phyloP scores from a whole-genome alignment of 2,888 invertebrate species.

The Anoncus sp. region DNA sequence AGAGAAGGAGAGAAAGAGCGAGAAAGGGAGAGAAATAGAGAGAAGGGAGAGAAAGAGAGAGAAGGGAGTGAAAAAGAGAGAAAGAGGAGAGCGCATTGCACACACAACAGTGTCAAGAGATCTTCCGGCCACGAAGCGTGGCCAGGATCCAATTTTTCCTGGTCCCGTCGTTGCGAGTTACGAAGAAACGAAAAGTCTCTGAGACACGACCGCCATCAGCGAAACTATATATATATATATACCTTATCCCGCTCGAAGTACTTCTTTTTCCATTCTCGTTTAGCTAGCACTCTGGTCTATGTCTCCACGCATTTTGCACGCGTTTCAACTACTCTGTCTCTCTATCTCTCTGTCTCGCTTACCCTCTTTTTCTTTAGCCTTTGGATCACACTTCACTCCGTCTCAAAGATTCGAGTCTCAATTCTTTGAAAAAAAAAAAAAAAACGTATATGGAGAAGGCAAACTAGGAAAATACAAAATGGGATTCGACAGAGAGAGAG shows the following conservation, averaged over 20 bases:
- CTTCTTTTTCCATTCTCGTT: constrained; percentile 36
- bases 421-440: not conserved
- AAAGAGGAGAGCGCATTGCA: constrained; percentile 56
- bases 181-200: constrained; percentile 73
- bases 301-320: constrained; percentile 30
- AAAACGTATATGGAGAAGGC: not conserved
- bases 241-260: constrained; percentile 21
- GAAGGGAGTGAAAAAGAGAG: too few species aligned
- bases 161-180: constrained; percentile 80
- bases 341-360: not conserved
- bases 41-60: constrained; percentile 25
- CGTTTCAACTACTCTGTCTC: constrained; percentile 20
- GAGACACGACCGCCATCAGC: constrained; percentile 37
- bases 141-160: constrained; percentile 80
- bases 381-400: not conserved
- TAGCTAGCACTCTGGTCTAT: constrained; percentile 23
- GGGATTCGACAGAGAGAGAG: constrained; percentile 35
- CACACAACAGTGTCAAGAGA: constrained; percentile 46
- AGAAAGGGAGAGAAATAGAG: constrained; percentile 15
- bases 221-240: constrained; percentile 67
- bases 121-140: constrained; percentile 60
- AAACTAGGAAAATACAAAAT: constrained; percentile 33
- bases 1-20: constrained; percentile 6
- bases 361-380: not conserved
- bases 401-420: constrained; percentile 4